phyloP scores from a whole-genome alignment of 2,797 vertebrate species.

The Scyliorhinus canicula region DNA sequence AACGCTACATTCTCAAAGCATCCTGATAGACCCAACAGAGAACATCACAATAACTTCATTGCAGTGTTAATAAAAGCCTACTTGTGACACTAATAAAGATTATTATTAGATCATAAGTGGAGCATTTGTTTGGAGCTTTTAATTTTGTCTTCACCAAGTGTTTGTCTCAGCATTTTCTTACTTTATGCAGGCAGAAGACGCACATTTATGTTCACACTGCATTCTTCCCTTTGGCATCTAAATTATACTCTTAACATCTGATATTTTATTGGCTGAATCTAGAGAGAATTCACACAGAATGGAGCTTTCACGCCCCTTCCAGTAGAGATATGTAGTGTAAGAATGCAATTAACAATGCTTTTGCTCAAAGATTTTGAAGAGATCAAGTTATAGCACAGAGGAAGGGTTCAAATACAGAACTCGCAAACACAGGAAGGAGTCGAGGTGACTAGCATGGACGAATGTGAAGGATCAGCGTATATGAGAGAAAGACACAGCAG shows the following conservation, averaged over 20 bases:
- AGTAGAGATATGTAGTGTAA: neutral
- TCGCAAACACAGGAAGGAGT: neutral
- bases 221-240: neutral
- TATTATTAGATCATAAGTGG: neutral
- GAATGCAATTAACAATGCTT: neutral
- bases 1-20: no score
- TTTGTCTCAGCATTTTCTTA: neutral
- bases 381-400: neutral
- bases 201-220: neutral
- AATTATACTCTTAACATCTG: neutral
- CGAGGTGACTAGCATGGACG: neutral
- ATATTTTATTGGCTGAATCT: neutral
- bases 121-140: neutral
- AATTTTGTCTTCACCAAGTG: neutral
- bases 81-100: no score
- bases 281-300: neutral
- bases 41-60: no score
- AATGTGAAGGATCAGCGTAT: neutral
- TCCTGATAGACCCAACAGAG: no score
- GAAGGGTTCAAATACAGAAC: neutral
- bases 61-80: no score
- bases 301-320: neutral
- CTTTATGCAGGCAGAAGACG: neutral
- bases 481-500: neutral
- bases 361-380: neutral